Evolutionary conservation across 2,113 vertebrate genomes (phyloP), one percentile per base, ranked within the genome.

Genomic region (Triplophysa dalaica): DNA sequence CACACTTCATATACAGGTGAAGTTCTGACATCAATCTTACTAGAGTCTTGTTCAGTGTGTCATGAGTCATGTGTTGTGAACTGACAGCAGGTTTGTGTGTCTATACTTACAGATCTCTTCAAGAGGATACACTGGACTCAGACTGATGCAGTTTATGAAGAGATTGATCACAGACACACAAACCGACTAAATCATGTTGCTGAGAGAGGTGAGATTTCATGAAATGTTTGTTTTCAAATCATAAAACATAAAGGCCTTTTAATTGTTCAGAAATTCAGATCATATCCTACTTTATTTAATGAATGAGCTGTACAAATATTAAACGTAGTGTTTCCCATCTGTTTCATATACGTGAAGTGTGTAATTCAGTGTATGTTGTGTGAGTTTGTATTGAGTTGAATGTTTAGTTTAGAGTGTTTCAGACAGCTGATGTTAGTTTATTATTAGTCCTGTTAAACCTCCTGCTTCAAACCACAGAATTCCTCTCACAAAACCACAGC

Each of bases 391-490:
- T 14, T 38, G 33, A 52, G 50, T 1, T 16, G 4, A 56, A 56
- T n/a, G 7, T 56, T 8, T 21, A 21, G 5, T 17, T 54, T 54
- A n/a, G 33, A 38, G 33, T 38, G 6, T 38, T 7, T 38, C 33
- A 69, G 43, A 17, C 67, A 69, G 43, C 29, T 33, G 16, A 54
- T 70, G 68, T 70, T 54, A 16, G 19, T 70, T 17, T 70, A 33
- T 70, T 54, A 70, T 70, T 70, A 50, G 66, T 68, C 43, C 43
- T 68, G 41, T 50, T 68, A 68, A 68, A 68, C 66, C 65, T 67
- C 65, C n/a, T 13, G 21, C 41, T 14, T 21, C 2, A 68, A 48
- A 68, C n/a, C 65, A 45, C 11, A 67, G 41, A 24, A 67, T 67
- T 67, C 65, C 41, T 68, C 7, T 43, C 64, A 66, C 16, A 68